Evolutionary conservation across 2,888 invertebrate species (phyloP).

Genomic region (Carpatolechia fugitivella): DNA sequence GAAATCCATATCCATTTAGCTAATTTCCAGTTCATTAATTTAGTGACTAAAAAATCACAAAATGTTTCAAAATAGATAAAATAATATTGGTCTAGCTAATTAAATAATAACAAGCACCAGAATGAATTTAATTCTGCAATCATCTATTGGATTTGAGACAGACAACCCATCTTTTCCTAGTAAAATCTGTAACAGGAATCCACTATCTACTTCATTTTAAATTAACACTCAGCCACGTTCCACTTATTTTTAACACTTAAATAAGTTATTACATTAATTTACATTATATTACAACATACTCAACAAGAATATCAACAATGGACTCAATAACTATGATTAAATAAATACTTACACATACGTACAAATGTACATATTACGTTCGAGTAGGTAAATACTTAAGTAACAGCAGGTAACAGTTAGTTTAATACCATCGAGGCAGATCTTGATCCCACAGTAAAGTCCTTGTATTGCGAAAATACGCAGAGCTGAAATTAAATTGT

Average conservation of each 20-base stretch:
- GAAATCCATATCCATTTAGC: background rate
- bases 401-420: slow-evolving; percentile 44
- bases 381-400: slow-evolving; percentile 10
- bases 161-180: no score
- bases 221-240: background rate
- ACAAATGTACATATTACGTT: slow-evolving; percentile 16
- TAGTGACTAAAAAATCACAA: background rate
- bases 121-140: background rate
- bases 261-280: slow-evolving; percentile 15
- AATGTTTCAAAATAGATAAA: background rate
- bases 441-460: slow-evolving; percentile 91
- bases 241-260: slow-evolving; percentile 6
- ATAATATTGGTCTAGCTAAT: slow-evolving; percentile 4
- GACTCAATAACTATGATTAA: slow-evolving; percentile 67
- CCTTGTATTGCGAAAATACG: slow-evolving; percentile 96
- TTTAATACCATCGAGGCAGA: slow-evolving; percentile 85
- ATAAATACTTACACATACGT: slow-evolving; percentile 49
- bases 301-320: slow-evolving; percentile 79
- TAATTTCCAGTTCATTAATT: background rate
- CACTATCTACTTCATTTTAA: background rate
- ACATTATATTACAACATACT: slow-evolving; percentile 66
- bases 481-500: slow-evolving; percentile 84
- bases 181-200: background rate
- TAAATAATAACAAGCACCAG: slow-evolving; percentile 4
- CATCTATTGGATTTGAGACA: background rate